Evolutionary conservation across 2,113 vertebrate species (phyloP).

Genomic region (Periophthalmodon schlosseri): DNA sequence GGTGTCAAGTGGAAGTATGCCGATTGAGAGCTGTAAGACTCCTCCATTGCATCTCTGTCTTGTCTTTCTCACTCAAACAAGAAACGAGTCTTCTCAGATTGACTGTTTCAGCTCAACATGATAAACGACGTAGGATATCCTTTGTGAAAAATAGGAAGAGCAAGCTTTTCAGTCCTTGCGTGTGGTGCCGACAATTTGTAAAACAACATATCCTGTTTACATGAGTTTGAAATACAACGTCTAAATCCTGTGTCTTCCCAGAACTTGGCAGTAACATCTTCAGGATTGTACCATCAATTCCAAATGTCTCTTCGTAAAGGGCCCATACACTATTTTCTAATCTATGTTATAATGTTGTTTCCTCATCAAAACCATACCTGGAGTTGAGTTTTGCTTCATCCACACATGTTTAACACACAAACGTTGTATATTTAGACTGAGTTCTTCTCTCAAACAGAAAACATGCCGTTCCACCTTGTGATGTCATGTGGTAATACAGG

Average conservation of each 20-base stretch:
- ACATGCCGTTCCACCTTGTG: too few species aligned
- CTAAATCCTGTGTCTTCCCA: slow-evolving; percentile 44
- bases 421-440: too few species aligned
- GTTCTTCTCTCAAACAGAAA: too few species aligned
- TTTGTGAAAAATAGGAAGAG: slow-evolving; percentile 48
- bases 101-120: not conserved
- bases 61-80: slow-evolving; percentile 9
- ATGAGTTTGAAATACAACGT: slow-evolving; percentile 45
- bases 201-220: slow-evolving; percentile 70
- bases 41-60: slow-evolving; percentile 35
- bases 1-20: slow-evolving; percentile 35
- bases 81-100: slow-evolving; percentile 1
- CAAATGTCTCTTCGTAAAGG: not conserved
- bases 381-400: too few species aligned
- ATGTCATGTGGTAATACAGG: too few species aligned
- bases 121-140: slow-evolving; percentile 62
- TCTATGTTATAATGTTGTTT: too few species aligned
- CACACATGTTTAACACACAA: too few species aligned
- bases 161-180: slow-evolving; percentile 30
- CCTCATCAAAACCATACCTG: too few species aligned
- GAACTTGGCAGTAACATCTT: slow-evolving; percentile 35
- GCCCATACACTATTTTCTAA: too few species aligned
- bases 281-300: slow-evolving; percentile 1
- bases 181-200: slow-evolving; percentile 23
- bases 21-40: slow-evolving; percentile 38